A percentile compares a stretch with the other conserved stretches of the same genome.
phyloP scores from a whole-genome alignment of 2,888 invertebrate species.

The Pharmacophagus antenor region DNA sequence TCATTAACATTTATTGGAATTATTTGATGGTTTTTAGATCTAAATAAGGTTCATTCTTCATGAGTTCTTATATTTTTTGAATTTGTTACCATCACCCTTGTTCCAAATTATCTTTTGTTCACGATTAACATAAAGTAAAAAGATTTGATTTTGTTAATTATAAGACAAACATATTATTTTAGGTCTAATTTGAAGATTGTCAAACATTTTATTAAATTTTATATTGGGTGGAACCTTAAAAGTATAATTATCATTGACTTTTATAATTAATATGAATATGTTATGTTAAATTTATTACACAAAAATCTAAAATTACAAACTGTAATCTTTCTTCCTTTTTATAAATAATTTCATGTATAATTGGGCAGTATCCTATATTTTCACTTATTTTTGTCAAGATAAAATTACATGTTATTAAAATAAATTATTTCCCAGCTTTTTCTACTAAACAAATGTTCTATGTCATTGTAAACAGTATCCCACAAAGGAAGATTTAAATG shows the following conservation, averaged over 20 bases:
- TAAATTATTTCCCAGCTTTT: neutral
- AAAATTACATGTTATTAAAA: neutral
- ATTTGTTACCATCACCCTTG: no score
- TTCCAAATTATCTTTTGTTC: no score
- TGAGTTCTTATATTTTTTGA: neutral
- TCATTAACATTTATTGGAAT: slow-evolving; percentile 7
- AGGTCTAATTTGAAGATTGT: neutral
- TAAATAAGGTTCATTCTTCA: slow-evolving; percentile 1
- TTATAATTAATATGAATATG: no score
- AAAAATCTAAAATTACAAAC: neutral
- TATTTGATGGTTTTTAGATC: slow-evolving; percentile 2
- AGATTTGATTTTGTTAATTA: no score
- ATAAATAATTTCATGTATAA: neutral
- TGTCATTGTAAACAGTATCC: no score
- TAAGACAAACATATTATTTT: neutral
- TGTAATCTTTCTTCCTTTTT: neutral
- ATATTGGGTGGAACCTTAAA: neutral
- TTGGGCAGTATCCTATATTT: neutral
- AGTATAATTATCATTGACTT: neutral
- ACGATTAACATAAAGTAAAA: no score
- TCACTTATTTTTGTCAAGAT: neutral
- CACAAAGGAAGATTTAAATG: no score
- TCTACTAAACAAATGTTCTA: no score
- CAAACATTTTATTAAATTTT: neutral
- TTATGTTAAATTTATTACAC: neutral